Evolutionary conservation across 2,113 vertebrate genomes (phyloP), one percentile per base, ranked within the genome.

Genomic region (Thamnaconus septentrionalis): DNA sequence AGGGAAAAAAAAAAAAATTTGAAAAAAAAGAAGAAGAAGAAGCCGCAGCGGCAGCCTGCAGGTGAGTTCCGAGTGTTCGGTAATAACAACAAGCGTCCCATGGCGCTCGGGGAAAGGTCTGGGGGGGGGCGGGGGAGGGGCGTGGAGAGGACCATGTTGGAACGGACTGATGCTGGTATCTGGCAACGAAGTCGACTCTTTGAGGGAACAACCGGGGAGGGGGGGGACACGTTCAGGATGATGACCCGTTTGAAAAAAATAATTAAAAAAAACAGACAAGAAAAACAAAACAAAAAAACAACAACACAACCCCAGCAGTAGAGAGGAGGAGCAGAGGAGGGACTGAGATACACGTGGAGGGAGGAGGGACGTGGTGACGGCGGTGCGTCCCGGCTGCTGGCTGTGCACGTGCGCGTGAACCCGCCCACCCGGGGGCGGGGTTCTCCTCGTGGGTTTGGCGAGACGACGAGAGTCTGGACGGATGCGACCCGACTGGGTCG

Each of bases 391-490:
- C 54, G 50, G 61, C 49, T 65, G 58, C 53, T 41, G 10, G 18
- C 18, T 31, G 18, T 31, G 18, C 18, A 31, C 18, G 18, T 31
- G 18, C 18, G 18, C 18, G 18, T 2, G 18, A 31, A 31, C 18
- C 18, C 18, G 18, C 18, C 18, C 18, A 31, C 18, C 18, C 18
- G 2, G 18, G 18, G 18, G 18, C 18, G 18, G 18, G 18, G 18
- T 31, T 31, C 18, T 31, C 18, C 18, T 31, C 18, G 18, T 31
- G 18, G 18, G 18, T 31, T 31, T 31, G 18, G 18, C 18, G 18
- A 31, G 18, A 31, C 65, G 64, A 84, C 56, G 39, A 72, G 59
- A 69, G 59, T 63, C 68, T 85, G 84, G 88, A 91, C 85, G 86
- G 90, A 90, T 88, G 80, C 42, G 41, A 80, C 69, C 75, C 59